phyloP scores from a whole-genome alignment of 2,888 invertebrate species.

The Athrips mouffetella region DNA sequence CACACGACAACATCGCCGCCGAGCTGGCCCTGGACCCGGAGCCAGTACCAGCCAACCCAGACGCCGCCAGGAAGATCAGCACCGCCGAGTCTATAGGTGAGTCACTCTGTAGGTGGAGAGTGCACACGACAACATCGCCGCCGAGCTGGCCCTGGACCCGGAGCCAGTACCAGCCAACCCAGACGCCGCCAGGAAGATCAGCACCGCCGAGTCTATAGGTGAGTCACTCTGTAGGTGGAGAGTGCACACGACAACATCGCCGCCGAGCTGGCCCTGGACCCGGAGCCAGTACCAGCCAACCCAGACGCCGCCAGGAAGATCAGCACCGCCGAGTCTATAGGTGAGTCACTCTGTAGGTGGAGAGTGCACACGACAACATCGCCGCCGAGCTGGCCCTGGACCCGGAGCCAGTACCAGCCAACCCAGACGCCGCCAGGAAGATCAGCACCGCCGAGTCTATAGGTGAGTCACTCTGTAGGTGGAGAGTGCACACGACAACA shows the following conservation, averaged over 20 bases:
- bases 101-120: too few relatives aligned
- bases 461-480: constrained; percentile 70
- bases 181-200: constrained; percentile 60
- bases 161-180: constrained; percentile 21
- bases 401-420: constrained; percentile 25
- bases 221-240: constrained; percentile 70
- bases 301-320: constrained; percentile 67
- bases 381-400: constrained; percentile 61
- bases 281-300: constrained; percentile 26
- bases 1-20: too few relatives aligned
- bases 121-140: constrained; percentile 70
- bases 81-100: too few relatives aligned
- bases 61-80: constrained; percentile 63
- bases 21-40: too few relatives aligned
- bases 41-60: constrained; percentile 40
- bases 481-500: constrained; percentile 73
- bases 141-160: constrained; percentile 56
- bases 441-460: constrained; percentile 71
- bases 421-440: constrained; percentile 55
- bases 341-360: too few relatives aligned
- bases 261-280: too few relatives aligned
- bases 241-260: too few relatives aligned
- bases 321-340: too few relatives aligned
- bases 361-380: constrained; percentile 72
- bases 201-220: constrained; percentile 71